Percentiles rank a stretch among this genome's conserved stretches.
phyloP scores from a whole-genome alignment of 64 coral and sea anemone species.

The Stylophora pistillata region DNA sequence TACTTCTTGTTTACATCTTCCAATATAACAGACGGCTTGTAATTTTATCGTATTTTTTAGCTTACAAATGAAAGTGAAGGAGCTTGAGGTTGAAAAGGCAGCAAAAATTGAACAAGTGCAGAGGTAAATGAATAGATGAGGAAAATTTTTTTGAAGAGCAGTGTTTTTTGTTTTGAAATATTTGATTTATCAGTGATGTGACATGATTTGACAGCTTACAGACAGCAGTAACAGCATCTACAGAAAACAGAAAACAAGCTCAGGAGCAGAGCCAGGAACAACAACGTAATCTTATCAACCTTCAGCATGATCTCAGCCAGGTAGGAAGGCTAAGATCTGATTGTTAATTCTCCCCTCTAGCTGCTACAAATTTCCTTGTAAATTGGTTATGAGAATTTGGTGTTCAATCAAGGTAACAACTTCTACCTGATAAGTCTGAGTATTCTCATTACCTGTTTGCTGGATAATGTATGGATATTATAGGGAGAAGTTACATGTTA shows the following conservation, averaged over 20 bases:
- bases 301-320: conserved; percentile 91
- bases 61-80: conserved; percentile 89
- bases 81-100: conserved; percentile 88
- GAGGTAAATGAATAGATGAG: conserved; percentile 49
- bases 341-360: no score
- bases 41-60: conserved; percentile 10
- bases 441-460: no score
- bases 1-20: background rate
- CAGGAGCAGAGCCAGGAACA: conserved; percentile 82
- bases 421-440: no score
- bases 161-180: no score
- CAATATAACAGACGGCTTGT: background rate
- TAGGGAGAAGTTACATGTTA: no score
- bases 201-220: conserved; percentile 55
- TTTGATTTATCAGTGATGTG: background rate
- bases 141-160: no score
- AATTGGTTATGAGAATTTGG: no score
- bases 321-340: no score
- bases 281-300: conserved; percentile 76
- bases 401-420: no score
- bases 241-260: conserved; percentile 89
- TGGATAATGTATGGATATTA: no score
- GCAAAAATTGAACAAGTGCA: conserved; percentile 95
- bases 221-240: conserved; percentile 90
- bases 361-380: no score